phyloP scores from a whole-genome alignment of 2,797 vertebrate genomes.

The Scleropages formosus region DNA sequence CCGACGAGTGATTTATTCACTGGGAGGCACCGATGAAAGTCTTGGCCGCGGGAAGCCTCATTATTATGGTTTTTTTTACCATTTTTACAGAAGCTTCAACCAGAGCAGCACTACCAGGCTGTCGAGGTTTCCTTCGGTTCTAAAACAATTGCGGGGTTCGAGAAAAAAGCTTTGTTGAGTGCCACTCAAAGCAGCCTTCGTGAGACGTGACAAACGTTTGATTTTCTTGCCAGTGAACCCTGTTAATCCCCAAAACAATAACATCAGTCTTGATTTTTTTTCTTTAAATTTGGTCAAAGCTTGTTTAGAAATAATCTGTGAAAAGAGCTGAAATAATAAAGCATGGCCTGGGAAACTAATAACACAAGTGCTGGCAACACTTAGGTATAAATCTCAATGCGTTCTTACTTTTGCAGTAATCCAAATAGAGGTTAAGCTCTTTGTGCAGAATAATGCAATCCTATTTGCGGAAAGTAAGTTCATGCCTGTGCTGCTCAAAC shows the following conservation, averaged over 20 bases:
- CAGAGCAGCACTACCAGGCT: slow-evolving; percentile 17
- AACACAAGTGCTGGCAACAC: background rate
- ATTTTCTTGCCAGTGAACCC: slow-evolving; percentile 31
- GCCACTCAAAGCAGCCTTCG: slow-evolving; percentile 24
- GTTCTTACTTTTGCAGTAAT: slow-evolving; percentile 24
- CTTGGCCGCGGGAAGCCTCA: slow-evolving; percentile 26
- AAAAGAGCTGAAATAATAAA: slow-evolving; percentile 1
- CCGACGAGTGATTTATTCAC: slow-evolving; percentile 40
- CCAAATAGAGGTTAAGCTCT: slow-evolving; percentile 20
- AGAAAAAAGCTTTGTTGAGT: slow-evolving; percentile 37
- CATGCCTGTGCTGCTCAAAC: slow-evolving; percentile 20
- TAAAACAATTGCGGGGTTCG: slow-evolving; percentile 41
- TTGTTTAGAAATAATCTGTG: slow-evolving; percentile 10
- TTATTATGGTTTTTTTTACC: slow-evolving; percentile 38
- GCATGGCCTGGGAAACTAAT: background rate
- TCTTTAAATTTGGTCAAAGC: slow-evolving; percentile 20
- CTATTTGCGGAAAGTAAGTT: slow-evolving; percentile 11
- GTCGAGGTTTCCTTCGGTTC: slow-evolving; percentile 31
- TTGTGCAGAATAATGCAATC: slow-evolving; percentile 11
- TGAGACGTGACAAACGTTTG: slow-evolving; percentile 9
- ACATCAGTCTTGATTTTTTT: slow-evolving; percentile 19
- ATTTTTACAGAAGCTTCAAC: slow-evolving; percentile 35
- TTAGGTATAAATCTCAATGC: background rate
- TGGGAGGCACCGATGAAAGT: slow-evolving; percentile 37
- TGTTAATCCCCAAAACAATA: slow-evolving; percentile 15